phyloP scores from a whole-genome alignment of 2,113 vertebrate species.

The Ramphastos sulfuratus region DNA sequence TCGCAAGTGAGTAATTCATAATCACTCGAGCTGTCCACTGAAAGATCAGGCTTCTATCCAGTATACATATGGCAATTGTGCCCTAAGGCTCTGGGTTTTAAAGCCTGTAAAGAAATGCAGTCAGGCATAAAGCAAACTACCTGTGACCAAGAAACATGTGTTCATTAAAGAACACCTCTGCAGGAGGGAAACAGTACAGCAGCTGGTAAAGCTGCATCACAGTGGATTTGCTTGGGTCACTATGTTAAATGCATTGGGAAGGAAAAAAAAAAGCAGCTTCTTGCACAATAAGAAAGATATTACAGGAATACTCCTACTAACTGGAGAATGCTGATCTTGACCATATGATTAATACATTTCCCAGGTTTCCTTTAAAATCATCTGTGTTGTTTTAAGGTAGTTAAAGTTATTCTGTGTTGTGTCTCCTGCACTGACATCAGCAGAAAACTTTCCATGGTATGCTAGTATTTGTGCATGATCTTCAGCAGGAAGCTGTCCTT shows the following conservation, averaged over 20 bases:
- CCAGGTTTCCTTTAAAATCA: constrained; percentile 30
- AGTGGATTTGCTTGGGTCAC: background rate
- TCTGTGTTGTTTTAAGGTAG: constrained; percentile 29
- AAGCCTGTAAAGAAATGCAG: constrained; percentile 40
- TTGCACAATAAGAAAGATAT: background rate
- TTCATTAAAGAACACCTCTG: constrained; percentile 25
- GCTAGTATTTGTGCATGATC: constrained; percentile 17
- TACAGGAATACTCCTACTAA: background rate
- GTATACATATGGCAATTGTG: background rate
- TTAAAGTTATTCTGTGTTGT: constrained; percentile 26
- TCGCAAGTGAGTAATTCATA: constrained; percentile 23
- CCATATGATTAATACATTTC: background rate
- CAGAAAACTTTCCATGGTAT: constrained; percentile 26
- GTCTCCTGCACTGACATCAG: constrained; percentile 44
- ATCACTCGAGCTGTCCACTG: constrained; percentile 19
- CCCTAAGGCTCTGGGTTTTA: constrained; percentile 31
- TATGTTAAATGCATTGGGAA: constrained; percentile 25
- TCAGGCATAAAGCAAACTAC: background rate
- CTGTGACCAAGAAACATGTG: constrained; percentile 18
- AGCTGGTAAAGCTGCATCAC: background rate
- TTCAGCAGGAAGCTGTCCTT: constrained; percentile 36
- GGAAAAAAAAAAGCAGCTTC: background rate
- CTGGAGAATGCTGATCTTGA: constrained; percentile 8
- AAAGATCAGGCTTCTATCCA: constrained; percentile 20
- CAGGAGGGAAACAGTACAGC: constrained; percentile 13